These are phyloP conservation scores for Platycheirus albimanus DNA, from an alignment of 2,888 invertebrate species.

Conservation along the genomic window DNA sequence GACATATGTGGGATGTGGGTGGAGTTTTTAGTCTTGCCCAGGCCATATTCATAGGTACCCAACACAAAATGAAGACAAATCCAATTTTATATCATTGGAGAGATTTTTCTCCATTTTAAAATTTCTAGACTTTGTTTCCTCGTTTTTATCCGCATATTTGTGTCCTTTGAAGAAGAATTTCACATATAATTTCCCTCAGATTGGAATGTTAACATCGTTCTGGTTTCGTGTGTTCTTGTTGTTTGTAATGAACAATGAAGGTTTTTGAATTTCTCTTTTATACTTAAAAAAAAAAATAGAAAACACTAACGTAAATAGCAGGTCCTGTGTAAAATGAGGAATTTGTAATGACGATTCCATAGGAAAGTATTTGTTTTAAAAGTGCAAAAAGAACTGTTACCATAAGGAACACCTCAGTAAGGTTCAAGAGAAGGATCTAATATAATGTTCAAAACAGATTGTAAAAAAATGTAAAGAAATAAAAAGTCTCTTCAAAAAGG, in stretches of 20 bases:
- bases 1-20: background rate
- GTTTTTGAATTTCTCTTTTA: no score
- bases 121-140: slow-evolving; percentile 21
- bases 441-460: no score
- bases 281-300: no score
- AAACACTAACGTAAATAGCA: no score
- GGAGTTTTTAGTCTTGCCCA: background rate
- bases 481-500: background rate
- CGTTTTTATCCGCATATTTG: background rate
- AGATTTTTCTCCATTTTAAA: slow-evolving; percentile 31
- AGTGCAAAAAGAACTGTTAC: no score
- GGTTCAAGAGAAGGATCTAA: no score
- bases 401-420: no score
- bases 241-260: background rate
- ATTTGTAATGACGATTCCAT: no score
- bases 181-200: slow-evolving; percentile 22
- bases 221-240: background rate
- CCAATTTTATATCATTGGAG: slow-evolving; percentile 31
- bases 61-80: slow-evolving; percentile 15
- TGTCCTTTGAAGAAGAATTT: slow-evolving; percentile 35
- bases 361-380: no score
- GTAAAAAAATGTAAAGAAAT: background rate
- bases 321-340: no score
- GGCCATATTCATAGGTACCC: background rate
- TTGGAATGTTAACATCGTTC: slow-evolving; percentile 19